Evolutionary conservation across 2,113 vertebrate genomes (phyloP).

Genomic region (Ailuropoda melanoleuca): DNA sequence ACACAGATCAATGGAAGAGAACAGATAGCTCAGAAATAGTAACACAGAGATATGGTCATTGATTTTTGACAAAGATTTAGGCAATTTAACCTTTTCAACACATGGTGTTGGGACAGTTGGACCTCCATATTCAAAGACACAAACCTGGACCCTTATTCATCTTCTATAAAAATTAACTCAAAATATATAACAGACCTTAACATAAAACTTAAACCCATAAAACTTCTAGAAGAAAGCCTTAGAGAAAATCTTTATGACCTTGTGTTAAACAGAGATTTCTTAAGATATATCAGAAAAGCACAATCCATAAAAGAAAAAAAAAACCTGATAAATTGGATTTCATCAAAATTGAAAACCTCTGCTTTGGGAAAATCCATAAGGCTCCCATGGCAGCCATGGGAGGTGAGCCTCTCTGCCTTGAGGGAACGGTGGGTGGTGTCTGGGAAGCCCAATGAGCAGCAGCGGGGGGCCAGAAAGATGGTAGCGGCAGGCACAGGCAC

Average conservation of each 20-base stretch:
- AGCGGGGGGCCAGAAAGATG: background rate
- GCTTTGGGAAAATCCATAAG: background rate
- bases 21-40: background rate
- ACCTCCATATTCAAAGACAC: background rate
- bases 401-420: background rate
- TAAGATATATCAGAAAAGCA: background rate
- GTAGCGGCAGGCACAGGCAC: background rate
- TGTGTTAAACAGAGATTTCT: background rate
- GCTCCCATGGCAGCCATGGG: too few species aligned
- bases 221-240: background rate
- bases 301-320: background rate
- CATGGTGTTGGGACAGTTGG: background rate
- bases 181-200: background rate
- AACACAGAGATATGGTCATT: background rate
- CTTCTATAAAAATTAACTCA: background rate
- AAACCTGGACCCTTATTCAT: background rate
- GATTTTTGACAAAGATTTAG: background rate
- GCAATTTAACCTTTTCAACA: background rate
- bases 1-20: background rate
- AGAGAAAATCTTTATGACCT: background rate
- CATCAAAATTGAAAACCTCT: background rate
- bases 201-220: background rate
- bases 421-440: fast-evolving
- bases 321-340: background rate
- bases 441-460: background rate